phyloP scores from a whole-genome alignment of 92 coral and sea anemone species.

The Zoanthus gigantus region DNA sequence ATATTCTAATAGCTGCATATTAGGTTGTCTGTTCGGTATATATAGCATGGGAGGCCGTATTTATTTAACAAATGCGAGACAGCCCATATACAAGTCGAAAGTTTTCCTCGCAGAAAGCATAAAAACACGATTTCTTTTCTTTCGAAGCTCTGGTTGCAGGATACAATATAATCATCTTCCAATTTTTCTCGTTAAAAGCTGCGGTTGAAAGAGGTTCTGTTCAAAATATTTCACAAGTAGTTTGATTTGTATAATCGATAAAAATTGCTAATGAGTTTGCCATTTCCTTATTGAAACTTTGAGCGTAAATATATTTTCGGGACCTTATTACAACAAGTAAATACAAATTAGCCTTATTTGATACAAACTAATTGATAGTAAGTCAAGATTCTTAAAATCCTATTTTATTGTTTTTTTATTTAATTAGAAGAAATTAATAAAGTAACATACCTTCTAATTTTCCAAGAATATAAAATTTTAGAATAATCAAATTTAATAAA shows the following conservation, averaged over 20 bases:
- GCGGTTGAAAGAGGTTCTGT: not conserved
- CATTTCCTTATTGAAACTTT: constrained; percentile 5
- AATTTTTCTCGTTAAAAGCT: not conserved
- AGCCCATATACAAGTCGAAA: not conserved
- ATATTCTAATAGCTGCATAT: not conserved
- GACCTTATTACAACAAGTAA: not conserved
- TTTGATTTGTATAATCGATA: not conserved
- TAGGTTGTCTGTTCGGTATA: not conserved
- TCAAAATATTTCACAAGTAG: not conserved
- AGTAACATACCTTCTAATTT: no score
- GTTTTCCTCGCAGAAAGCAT: not conserved
- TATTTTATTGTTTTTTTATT: no score
- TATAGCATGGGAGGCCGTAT: not conserved
- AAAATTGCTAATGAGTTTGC: not conserved
- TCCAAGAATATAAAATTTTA: no score
- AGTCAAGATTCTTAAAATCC: no score
- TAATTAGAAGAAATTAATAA: no score
- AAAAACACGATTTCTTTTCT: not conserved
- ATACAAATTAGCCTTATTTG: no score
- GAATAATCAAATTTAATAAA: no score
- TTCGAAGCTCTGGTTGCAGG: not conserved
- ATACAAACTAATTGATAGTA: no score
- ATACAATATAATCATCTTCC: not conserved
- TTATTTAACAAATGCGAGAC: constrained; percentile 9
- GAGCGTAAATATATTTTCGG: not conserved